Conservation (phyloP, 2,113 vertebrate species). For the Bungarus multicinctus region DNA sequence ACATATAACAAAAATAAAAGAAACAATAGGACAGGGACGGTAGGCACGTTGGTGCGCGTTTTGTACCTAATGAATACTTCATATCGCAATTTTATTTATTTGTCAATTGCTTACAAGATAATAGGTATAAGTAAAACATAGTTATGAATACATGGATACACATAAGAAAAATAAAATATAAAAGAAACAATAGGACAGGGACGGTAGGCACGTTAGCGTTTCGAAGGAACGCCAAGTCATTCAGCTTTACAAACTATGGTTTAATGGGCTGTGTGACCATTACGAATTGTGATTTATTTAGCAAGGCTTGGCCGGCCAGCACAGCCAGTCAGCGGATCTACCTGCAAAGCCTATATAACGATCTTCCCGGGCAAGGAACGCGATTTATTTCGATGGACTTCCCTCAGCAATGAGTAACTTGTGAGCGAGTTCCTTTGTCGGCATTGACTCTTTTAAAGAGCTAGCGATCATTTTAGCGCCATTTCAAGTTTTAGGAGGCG, state of each 20-base stretch:
- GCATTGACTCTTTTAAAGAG: conserved; percentile 1
- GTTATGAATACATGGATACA: too few relatives aligned
- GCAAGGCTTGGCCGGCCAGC: background rate
- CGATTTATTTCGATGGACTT: too few relatives aligned
- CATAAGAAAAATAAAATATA: too few relatives aligned
- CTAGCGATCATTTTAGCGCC: background rate
- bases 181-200: too few relatives aligned
- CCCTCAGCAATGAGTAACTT: background rate
- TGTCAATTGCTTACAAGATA: too few relatives aligned
- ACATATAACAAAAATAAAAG: too few relatives aligned
- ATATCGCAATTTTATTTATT: too few relatives aligned
- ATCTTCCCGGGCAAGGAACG: background rate
- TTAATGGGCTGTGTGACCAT: background rate
- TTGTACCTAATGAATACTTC: background rate
- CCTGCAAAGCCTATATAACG: background rate
- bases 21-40: too few relatives aligned
- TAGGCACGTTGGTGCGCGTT: too few relatives aligned
- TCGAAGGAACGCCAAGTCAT: background rate
- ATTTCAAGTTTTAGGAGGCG: background rate
- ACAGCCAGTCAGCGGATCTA: background rate
- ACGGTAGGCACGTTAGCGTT: too few relatives aligned
- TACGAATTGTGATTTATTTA: background rate
- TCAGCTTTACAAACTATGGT: background rate
- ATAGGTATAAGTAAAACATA: too few relatives aligned
- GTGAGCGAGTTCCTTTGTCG: background rate